These are phyloP conservation scores for Cotesia congregata DNA, from an alignment of 2,888 invertebrate species.

Conservation along the genomic window DNA sequence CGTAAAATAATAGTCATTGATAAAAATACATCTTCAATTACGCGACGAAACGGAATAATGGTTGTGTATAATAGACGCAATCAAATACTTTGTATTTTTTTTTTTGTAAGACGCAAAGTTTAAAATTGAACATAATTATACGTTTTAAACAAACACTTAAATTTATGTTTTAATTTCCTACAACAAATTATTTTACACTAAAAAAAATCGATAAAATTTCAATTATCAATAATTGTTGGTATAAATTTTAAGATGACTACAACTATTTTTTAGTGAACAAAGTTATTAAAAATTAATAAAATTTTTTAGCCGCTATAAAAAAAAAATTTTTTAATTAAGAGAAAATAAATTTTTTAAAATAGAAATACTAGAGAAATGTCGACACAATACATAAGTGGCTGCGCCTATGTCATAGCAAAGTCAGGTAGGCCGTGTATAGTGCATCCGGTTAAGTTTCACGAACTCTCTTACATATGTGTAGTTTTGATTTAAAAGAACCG, in stretches of 20 bases:
- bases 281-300: no score
- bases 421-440: conserved; percentile 51
- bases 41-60: not conserved
- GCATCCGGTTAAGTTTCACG: conserved; percentile 63
- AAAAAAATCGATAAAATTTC: no score
- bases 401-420: conserved; percentile 60
- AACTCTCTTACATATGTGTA: conserved; percentile 48
- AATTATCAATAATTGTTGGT: no score
- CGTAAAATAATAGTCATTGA: conserved; percentile 46
- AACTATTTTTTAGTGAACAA: no score
- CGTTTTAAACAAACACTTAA: no score
- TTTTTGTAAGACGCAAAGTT: not conserved
- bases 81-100: not conserved
- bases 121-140: no score
- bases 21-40: conserved; percentile 16
- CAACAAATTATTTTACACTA: no score
- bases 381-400: conserved; percentile 34
- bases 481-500: conserved; percentile 39
- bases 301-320: no score
- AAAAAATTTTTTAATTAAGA: not conserved
- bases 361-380: conserved; percentile 18
- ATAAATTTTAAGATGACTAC: no score
- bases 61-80: not conserved
- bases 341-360: conserved; percentile 15
- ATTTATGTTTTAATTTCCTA: no score